Evolutionary conservation across 2,888 invertebrate genomes (phyloP), one percentile per base, ranked within the genome.

Genomic region (Scaptomyza caliginosa): DNA sequence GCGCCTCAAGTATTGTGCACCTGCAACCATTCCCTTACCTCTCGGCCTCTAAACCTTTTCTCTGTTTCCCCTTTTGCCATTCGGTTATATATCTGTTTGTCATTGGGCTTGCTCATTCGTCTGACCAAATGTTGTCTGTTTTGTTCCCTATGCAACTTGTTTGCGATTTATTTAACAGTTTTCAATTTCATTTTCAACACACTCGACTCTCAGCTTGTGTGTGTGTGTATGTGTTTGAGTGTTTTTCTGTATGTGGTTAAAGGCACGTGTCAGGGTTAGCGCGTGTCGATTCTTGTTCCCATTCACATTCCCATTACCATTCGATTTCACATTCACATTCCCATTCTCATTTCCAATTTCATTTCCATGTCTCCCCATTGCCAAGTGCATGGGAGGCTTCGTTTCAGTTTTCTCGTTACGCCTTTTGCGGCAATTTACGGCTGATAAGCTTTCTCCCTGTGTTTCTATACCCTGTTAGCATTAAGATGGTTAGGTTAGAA

Each of bases 131-230:
- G 59, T 28, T 34, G 40, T 51, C 39, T 54, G 43, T 57, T 30
- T 36, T 34, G 34, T 38, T 55, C 38, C 42, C 56, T 32, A 24
- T 64, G 13, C 28, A 43, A 77, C 73, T 79, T 72, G 67, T 67
- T 64, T 66, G 81, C 84, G 83, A 85, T 83, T 83, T 83, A 83
- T 76, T 83, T 80, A 83, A 83, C 86, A 80, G 86, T 86, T 86
- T 83, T 86, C 83, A 86, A 83, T 83, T 83, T 86, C 74, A 74
- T 75, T 85, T 77, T 85, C 85, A 82, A 73, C 79, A 80, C 77
- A 46, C 45, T 32, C 46, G 21, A 46, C 21, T 21, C 21, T 32
- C 10, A 56, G 39, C 45, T 28, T 58, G 45, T 26, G 49, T 34
- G 62, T 17, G 46, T 48, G 36, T 21, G 34, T 43, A 34, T 24